These are phyloP conservation scores for Umimayanthus kanabou DNA, from an alignment of 92 coral and sea anemone species.

Conservation along the genomic window DNA sequence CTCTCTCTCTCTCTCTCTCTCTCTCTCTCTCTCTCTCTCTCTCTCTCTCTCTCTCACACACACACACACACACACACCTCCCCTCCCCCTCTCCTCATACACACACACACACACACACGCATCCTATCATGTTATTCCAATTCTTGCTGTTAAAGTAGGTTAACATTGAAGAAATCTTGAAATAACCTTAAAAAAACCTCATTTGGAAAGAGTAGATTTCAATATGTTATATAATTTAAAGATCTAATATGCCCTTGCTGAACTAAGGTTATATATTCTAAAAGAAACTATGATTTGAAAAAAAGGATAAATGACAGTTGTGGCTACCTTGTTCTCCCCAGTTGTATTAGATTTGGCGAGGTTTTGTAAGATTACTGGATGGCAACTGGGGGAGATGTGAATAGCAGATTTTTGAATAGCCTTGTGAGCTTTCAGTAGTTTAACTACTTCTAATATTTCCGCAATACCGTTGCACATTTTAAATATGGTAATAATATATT, in stretches of 20 bases:
- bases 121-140: no score
- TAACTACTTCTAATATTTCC: slow-evolving; percentile 17
- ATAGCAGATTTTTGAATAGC: neutral
- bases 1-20: no score
- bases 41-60: no score
- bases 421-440: slow-evolving; percentile 24
- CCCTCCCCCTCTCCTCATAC: no score
- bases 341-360: neutral
- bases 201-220: no score
- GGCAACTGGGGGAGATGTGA: neutral
- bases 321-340: neutral
- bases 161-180: neutral
- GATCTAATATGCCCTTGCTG: neutral
- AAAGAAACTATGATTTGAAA: no score
- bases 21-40: no score
- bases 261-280: neutral
- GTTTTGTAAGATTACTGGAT: neutral
- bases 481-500: slow-evolving; percentile 44
- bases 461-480: slow-evolving; percentile 2
- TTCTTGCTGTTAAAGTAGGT: no score
- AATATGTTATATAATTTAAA: no score
- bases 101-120: no score
- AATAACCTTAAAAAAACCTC: neutral
- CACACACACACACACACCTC: no score
- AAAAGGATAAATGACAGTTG: neutral